Conservation (phyloP, 2,888 invertebrate genomes). For the Choristoneura rosaceana region DNA sequence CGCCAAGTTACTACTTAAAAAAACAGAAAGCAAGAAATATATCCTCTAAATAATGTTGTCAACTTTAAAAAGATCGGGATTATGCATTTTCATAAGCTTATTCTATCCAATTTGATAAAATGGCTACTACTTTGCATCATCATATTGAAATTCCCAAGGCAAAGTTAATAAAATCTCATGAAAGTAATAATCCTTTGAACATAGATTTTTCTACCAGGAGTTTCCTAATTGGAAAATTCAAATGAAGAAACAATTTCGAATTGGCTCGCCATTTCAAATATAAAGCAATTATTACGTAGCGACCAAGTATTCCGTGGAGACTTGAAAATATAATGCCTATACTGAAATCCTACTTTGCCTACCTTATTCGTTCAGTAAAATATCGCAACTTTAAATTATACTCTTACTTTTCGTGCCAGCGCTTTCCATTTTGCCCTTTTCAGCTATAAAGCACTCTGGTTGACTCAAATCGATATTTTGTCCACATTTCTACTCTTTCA, state of each 20-base stretch:
- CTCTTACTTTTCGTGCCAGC: too few species aligned
- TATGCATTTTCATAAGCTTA: not conserved
- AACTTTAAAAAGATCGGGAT: not conserved
- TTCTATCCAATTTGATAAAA: not conserved
- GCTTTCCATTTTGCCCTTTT: too few species aligned
- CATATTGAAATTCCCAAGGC: not conserved
- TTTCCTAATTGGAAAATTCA: slow-evolving; percentile 15
- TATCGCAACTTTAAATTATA: too few species aligned
- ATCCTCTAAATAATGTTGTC: not conserved
- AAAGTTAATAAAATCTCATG: slow-evolving; percentile 19
- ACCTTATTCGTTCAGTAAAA: too few species aligned
- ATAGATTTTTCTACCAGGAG: slow-evolving; percentile 5
- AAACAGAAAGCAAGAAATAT: too few species aligned
- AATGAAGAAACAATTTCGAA: slow-evolving; percentile 15
- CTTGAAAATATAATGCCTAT: slow-evolving; percentile 25
- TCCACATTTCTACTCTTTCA: too few species aligned
- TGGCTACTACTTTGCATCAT: not conserved
- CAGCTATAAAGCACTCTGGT: too few species aligned
- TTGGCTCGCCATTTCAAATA: slow-evolving; percentile 31
- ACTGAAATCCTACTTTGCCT: slow-evolving; percentile 6
- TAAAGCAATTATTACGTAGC: slow-evolving; percentile 32
- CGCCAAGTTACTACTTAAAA: too few species aligned
- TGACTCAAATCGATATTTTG: too few species aligned
- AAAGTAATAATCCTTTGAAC: slow-evolving; percentile 24
- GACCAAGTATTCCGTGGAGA: slow-evolving; percentile 28